phyloP scores from a whole-genome alignment of 2,888 invertebrate genomes.

The Lacanobia wlatinum region DNA sequence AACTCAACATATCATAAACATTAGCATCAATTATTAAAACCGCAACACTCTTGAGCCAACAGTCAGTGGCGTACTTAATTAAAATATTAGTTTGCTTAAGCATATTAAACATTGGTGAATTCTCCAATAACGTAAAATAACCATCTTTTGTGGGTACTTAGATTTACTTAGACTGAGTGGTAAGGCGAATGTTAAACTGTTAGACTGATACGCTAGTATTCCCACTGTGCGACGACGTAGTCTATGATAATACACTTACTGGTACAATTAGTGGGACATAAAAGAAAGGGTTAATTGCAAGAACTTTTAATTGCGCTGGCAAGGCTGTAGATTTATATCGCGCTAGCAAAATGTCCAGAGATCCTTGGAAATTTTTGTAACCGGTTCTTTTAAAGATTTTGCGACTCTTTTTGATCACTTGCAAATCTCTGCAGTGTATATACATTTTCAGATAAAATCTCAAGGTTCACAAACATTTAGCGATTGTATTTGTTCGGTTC shows the following conservation, averaged over 20 bases:
- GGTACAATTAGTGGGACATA: constrained; percentile 19
- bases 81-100: constrained; percentile 5
- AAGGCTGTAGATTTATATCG: neutral
- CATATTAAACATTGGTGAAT: constrained; percentile 17
- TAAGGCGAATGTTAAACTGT: constrained; percentile 2
- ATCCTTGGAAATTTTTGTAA: too few relatives aligned
- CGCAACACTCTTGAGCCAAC: neutral
- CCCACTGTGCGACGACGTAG: constrained; percentile 1
- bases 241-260: constrained; percentile 31
- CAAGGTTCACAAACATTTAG: neutral
- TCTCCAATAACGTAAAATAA: constrained; percentile 23
- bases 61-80: constrained; percentile 11
- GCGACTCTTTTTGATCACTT: neutral
- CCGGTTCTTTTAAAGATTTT: neutral
- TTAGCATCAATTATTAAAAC: neutral
- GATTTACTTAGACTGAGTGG: constrained; percentile 6
- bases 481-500: neutral
- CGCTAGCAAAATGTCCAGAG: neutral
- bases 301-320: neutral
- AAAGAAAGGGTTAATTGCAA: neutral
- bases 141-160: neutral
- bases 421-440: neutral
- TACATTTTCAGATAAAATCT: too few relatives aligned
- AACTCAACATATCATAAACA: neutral
- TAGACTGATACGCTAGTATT: constrained; percentile 18